Conservation (phyloP, 2,888 invertebrate genomes). For the Pegoplata infirma region DNA sequence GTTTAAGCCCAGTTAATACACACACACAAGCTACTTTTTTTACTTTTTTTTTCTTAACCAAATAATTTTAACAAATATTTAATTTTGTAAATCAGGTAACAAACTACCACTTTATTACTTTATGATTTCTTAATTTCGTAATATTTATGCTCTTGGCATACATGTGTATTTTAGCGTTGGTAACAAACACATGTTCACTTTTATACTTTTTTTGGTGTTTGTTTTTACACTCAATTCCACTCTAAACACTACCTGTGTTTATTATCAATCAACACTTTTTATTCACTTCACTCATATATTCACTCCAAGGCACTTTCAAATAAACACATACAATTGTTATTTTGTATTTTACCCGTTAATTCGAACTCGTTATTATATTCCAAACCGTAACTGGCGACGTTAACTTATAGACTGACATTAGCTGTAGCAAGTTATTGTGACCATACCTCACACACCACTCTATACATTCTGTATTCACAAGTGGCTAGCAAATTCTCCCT, state of each 20-base stretch:
- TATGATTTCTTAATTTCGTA: conserved; percentile 51
- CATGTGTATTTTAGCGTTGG: conserved; percentile 7
- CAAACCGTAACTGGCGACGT: conserved; percentile 46
- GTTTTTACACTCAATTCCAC: conserved; percentile 14
- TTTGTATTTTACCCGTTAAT: conserved; percentile 27
- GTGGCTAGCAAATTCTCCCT: neutral
- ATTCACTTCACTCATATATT: neutral
- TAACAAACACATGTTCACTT: conserved; percentile 40
- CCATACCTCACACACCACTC: conserved; percentile 12
- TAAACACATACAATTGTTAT: neutral
- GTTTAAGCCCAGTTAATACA: conserved; percentile 16
- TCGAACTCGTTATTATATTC: conserved; percentile 22
- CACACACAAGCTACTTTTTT: neutral
- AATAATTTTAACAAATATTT: conserved; percentile 6
- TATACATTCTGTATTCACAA: neutral
- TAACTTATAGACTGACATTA: conserved; percentile 50
- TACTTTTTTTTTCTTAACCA: neutral
- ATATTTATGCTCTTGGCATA: conserved; percentile 23
- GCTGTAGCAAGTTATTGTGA: conserved; percentile 26
- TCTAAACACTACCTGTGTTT: conserved; percentile 40
- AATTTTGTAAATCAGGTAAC: conserved; percentile 1
- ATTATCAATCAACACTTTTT: neutral
- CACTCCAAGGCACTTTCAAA: conserved; percentile 1
- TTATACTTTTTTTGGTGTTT: conserved; percentile 6
- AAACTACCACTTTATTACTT: neutral